These are phyloP conservation scores for Syngnathoides biaculeatus DNA, from an alignment of 2,113 vertebrate genomes.

Conservation along the genomic window DNA sequence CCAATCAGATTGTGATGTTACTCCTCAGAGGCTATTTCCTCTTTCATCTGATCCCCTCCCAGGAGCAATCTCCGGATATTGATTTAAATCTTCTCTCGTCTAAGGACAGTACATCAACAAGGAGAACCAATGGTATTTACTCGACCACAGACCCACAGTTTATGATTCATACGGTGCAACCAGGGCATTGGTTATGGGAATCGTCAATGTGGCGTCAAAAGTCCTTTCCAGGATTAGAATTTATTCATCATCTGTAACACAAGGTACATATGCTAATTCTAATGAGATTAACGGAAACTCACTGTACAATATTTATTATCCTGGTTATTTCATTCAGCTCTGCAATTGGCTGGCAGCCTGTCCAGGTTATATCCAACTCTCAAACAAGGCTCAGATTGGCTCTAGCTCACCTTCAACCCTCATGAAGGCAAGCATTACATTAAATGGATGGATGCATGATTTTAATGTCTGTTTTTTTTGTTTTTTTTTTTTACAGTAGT, in stretches of 20 bases:
- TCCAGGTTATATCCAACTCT: too few relatives aligned
- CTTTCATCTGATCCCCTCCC: constrained; percentile 1
- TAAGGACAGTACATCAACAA: constrained; percentile 34
- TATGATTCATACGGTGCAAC: constrained; percentile 23
- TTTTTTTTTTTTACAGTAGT: too few relatives aligned
- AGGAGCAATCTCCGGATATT: constrained; percentile 32
- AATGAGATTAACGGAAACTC: background rate
- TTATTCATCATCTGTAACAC: background rate
- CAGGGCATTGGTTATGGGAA: constrained; percentile 2
- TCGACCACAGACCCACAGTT: constrained; percentile 12
- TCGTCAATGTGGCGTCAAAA: background rate
- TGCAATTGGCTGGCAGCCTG: too few relatives aligned
- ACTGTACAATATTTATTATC: background rate
- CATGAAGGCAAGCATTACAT: too few relatives aligned
- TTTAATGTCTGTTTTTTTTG: too few relatives aligned
- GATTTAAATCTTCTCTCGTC: constrained; percentile 33
- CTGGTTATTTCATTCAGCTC: too few relatives aligned
- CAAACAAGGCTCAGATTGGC: too few relatives aligned
- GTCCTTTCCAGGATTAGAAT: background rate
- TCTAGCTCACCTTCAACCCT: too few relatives aligned
- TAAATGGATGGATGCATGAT: too few relatives aligned
- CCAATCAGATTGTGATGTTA: constrained; percentile 15
- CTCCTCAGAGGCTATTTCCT: constrained; percentile 20
- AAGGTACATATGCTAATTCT: background rate
- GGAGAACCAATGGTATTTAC: constrained; percentile 39